phyloP scores from a whole-genome alignment of 2,888 invertebrate species.

The Philaethria dido region DNA sequence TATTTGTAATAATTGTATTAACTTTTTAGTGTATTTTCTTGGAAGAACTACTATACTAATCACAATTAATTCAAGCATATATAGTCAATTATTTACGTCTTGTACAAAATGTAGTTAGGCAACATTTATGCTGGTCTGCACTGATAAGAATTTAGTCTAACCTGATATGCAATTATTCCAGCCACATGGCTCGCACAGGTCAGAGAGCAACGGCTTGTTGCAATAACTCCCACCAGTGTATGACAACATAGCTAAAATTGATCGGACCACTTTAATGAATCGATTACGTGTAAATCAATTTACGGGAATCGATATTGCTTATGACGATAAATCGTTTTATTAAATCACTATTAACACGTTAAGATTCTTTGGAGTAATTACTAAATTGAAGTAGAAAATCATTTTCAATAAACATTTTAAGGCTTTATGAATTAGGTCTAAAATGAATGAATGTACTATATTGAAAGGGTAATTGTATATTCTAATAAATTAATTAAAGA shows the following conservation, averaged over 20 bases:
- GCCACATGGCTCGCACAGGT: conserved; percentile 13
- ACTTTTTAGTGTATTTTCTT: too few species aligned
- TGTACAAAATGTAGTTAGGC: not conserved
- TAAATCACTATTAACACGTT: not conserved
- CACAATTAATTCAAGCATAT: not conserved
- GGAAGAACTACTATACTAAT: too few species aligned
- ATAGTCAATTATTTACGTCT: not conserved
- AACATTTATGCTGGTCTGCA: not conserved
- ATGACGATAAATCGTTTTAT: not conserved
- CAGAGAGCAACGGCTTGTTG: conserved; percentile 12
- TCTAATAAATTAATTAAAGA: too few species aligned
- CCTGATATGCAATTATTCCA: conserved; percentile 12
- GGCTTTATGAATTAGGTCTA: too few species aligned
- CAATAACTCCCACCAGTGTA: conserved; percentile 12
- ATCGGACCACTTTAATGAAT: not conserved
- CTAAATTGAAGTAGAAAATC: too few species aligned
- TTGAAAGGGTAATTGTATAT: too few species aligned
- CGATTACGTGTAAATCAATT: not conserved
- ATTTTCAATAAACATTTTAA: too few species aligned
- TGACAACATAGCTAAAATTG: not conserved
- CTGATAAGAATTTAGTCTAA: conserved; percentile 15
- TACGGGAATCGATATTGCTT: not conserved
- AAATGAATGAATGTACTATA: too few species aligned
- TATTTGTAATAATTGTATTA: too few species aligned
- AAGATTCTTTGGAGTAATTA: not conserved